Conservation (phyloP, 1,140 invertebrate species). For the Zaprionus kolodkinae region DNA sequence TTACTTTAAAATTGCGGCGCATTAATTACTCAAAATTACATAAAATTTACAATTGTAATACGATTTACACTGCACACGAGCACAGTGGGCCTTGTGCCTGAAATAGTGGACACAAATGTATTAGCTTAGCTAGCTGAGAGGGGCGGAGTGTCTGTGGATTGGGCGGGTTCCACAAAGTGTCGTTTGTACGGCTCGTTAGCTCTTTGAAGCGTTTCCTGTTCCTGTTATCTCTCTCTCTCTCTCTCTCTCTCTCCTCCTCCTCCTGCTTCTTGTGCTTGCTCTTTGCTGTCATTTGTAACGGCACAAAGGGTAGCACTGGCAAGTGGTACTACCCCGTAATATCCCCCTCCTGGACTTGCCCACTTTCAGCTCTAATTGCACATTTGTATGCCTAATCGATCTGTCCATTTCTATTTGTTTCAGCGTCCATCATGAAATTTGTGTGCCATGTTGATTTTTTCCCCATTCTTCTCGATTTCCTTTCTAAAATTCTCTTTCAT, state of each 20-base stretch:
- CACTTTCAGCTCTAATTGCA: slow-evolving; percentile 65
- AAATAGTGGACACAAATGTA: background rate
- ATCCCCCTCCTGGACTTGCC: background rate
- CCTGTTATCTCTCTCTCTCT: background rate
- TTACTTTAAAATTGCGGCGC: slow-evolving; percentile 73
- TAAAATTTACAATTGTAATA: slow-evolving; percentile 50
- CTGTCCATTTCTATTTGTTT: slow-evolving; percentile 73
- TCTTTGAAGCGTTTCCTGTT: slow-evolving; percentile 52
- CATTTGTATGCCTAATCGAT: slow-evolving; percentile 81
- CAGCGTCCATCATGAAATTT: slow-evolving; percentile 66
- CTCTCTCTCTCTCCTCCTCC: background rate
- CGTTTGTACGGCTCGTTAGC: slow-evolving; percentile 68
- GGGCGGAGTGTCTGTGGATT: background rate
- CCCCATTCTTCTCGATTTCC: slow-evolving; percentile 1
- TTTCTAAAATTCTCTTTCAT: background rate
- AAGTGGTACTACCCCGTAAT: slow-evolving; percentile 11
- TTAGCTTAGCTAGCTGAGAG: background rate
- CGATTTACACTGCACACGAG: slow-evolving; percentile 41
- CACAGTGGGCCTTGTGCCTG: background rate
- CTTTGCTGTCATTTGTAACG: slow-evolving; percentile 60
- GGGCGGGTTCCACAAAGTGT: background rate
- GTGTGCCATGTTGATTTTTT: slow-evolving; percentile 65
- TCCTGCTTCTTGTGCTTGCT: slow-evolving; percentile 11
- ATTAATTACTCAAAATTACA: slow-evolving; percentile 48
- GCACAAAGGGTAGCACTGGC: slow-evolving; percentile 65